Conservation (phyloP, 1,140 invertebrate genomes). For the Heterodera schachtii region DNA sequence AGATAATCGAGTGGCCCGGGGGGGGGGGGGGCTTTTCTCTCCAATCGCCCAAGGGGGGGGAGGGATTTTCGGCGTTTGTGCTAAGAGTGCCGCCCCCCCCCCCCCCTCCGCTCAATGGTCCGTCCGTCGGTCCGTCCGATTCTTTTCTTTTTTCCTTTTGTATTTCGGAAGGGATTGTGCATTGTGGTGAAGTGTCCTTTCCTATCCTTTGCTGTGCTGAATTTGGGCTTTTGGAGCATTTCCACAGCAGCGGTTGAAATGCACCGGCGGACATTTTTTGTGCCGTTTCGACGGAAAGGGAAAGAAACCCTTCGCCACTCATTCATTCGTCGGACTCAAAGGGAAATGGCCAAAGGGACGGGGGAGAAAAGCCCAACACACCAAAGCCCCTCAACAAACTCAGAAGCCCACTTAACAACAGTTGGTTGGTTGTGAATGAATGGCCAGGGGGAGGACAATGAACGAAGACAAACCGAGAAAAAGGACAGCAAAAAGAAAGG, state of each 20-base stretch:
- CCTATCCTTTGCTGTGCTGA: too few relatives aligned
- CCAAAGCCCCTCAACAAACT: too few relatives aligned
- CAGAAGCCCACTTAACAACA: neutral
- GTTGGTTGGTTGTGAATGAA: neutral
- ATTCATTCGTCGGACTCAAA: neutral
- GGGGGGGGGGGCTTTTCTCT: neutral
- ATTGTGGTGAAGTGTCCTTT: neutral
- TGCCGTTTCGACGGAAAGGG: neutral
- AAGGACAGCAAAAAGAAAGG: neutral
- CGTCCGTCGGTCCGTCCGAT: neutral
- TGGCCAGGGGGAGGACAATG: neutral
- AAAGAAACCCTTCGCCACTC: neutral
- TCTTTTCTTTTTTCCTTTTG: neutral
- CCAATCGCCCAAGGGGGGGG: neutral
- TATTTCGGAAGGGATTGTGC: neutral
- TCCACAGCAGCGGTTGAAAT: neutral
- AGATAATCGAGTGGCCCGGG: neutral
- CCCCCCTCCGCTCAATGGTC: too few relatives aligned
- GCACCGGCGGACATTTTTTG: neutral
- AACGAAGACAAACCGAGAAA: neutral
- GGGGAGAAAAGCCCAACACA: neutral
- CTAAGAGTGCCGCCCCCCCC: too few relatives aligned
- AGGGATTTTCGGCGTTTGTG: neutral
- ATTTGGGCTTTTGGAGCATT: neutral
- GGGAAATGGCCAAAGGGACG: neutral